Evolutionary conservation across 1,140 invertebrate species (phyloP), one percentile per base, ranked within the genome.

Genomic region (Penaeus japonicus): DNA sequence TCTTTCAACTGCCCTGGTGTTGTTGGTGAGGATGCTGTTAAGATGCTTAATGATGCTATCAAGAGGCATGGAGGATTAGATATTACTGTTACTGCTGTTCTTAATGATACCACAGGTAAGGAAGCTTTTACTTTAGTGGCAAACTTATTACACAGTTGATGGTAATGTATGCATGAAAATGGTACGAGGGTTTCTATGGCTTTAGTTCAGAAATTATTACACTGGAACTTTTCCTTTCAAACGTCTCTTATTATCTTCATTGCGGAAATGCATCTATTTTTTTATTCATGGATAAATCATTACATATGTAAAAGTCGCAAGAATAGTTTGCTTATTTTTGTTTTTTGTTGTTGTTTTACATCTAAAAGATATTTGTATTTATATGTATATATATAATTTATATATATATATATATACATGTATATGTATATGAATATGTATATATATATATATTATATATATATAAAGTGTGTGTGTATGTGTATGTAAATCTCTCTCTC

Each of bases 61-160:
- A 91, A 94, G 22, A 93, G 94, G 91, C 93, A 93, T 80, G 93
- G 93, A 27, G 95, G 95, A 91, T 93, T 96, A 12, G 93, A 95
- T 89, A 95, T 97, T 1, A 94, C 95, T 87, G 95, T 96, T 62
- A 92, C 95, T 65, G 96, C 96, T 30, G 93, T 97, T 84, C 93
- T 97, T 57, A 97, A 97, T 92, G 96, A 97, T 90, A 96, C 96
- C 0, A 96, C 96, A 22, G 96, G 95, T 91, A 93, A 93, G 15
- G 57, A 22, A 59, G 22, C 35, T 65, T 55, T 0, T 35, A 1
- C 2, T 70, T 57, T 35, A 27, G 17, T 20, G 35, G 54, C n/a
- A 7, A 2, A 30, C 15, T 57, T 18, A 22, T 3, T 2, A 15
- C 5, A 53, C 4, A 47, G 30, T 54, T 65, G 80, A 82, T 82